These are phyloP conservation scores for Sterrhoptilus dennistouni DNA, from an alignment of 2,113 vertebrate genomes.

Conservation along the genomic window DNA sequence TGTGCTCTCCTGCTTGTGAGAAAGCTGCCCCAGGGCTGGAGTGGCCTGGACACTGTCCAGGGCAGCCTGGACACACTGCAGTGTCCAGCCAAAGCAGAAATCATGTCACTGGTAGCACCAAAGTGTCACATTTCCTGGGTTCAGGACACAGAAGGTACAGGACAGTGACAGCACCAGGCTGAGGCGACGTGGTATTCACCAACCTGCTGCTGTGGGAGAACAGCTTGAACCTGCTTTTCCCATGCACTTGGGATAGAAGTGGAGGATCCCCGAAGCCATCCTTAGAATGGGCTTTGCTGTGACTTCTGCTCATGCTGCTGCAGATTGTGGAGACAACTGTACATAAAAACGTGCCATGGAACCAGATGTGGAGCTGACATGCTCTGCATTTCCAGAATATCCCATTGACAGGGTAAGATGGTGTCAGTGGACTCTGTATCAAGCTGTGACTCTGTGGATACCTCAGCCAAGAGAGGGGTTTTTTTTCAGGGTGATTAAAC, in stretches of 20 bases:
- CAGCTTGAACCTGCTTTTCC: background rate
- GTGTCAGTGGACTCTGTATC: background rate
- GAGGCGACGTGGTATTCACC: background rate
- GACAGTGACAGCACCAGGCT: accelerated
- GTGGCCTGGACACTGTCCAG: background rate
- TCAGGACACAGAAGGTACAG: background rate
- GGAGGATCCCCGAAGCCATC: background rate
- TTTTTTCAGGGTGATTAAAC: background rate
- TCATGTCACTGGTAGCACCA: background rate
- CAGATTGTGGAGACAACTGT: background rate
- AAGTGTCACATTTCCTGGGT: background rate
- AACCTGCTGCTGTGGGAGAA: background rate
- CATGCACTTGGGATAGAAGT: background rate
- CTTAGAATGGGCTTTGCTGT: background rate
- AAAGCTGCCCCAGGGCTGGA: background rate
- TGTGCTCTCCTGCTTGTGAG: background rate
- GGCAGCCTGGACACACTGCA: background rate
- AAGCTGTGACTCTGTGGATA: background rate
- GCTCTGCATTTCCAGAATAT: background rate
- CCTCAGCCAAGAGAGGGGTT: background rate
- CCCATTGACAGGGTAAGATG: background rate
- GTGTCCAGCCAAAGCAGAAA: background rate
- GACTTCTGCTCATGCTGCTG: background rate
- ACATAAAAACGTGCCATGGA: background rate
- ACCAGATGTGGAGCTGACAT: background rate